Evolutionary conservation across 2,888 invertebrate genomes (phyloP).

Genomic region (Coleophora flavipennella): DNA sequence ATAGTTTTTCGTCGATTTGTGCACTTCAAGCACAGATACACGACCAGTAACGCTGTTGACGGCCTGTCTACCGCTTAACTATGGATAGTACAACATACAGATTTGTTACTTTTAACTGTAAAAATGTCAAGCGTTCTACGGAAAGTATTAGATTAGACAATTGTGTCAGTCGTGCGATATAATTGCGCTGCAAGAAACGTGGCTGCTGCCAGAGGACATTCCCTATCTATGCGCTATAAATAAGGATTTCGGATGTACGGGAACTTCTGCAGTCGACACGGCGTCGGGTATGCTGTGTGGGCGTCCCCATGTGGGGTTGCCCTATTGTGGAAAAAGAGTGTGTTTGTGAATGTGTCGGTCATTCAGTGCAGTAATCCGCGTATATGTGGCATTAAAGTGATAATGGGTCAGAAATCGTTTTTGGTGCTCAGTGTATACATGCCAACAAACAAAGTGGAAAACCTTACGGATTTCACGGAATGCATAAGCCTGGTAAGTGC

Average conservation of each 20-base stretch:
- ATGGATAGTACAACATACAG: background rate
- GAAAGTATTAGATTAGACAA: constrained; percentile 13
- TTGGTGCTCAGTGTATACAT: constrained; percentile 1
- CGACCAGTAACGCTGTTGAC: too few species aligned
- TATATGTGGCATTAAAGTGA: background rate
- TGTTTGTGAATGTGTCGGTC: background rate
- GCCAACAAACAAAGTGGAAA: background rate
- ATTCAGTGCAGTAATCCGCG: background rate
- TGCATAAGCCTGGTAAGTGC: constrained; percentile 1
- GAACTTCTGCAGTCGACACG: constrained; percentile 8
- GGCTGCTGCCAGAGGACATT: constrained; percentile 19
- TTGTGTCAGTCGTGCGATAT: constrained; percentile 14
- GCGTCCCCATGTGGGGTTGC: constrained; percentile 11
- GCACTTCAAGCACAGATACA: background rate
- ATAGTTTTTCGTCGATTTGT: constrained; percentile 10
- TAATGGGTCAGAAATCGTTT: background rate
- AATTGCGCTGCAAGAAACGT: constrained; percentile 18
- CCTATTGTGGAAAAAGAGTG: constrained; percentile 7
- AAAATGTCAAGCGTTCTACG: constrained; percentile 14
- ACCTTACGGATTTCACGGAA: constrained; percentile 3
- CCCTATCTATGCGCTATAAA: background rate
- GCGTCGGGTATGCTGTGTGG: constrained; percentile 7
- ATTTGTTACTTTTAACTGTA: constrained; percentile 19
- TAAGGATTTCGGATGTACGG: constrained; percentile 1
- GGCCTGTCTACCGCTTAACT: background rate